Percentiles rank a stretch among this genome's conserved stretches.
Conservation (phyloP, 2,888 invertebrate genomes). For the Lordiphosa andalusiaca region DNA sequence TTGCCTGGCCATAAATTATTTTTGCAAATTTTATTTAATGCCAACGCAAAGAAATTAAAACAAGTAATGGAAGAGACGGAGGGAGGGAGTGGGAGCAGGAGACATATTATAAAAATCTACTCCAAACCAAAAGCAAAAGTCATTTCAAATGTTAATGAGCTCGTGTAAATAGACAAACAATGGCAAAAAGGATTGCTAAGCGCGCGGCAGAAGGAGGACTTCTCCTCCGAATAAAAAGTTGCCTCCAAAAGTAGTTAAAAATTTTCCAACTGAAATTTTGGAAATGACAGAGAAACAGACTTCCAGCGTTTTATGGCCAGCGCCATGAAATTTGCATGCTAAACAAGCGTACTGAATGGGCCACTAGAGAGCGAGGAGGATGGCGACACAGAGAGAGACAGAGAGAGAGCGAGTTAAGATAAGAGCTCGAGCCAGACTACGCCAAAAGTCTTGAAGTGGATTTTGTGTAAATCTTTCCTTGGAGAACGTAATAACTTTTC, state of each 20-base stretch:
- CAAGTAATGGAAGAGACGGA: conserved; percentile 22
- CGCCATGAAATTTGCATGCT: conserved; percentile 68
- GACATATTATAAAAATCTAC: conserved; percentile 6
- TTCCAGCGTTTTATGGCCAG: conserved; percentile 52
- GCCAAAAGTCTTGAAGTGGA: conserved; percentile 7
- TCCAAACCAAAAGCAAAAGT: conserved; percentile 51
- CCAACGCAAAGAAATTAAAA: conserved; percentile 60
- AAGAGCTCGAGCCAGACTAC: not conserved
- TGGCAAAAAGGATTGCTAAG: conserved; percentile 38
- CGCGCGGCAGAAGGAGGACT: too few relatives aligned
- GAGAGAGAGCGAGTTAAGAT: not conserved
- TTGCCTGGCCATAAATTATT: conserved; percentile 56
- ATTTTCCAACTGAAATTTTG: conserved; percentile 68
- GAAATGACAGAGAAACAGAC: conserved; percentile 55
- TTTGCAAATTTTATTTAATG: conserved; percentile 72
- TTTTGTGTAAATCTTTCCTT: conserved; percentile 8
- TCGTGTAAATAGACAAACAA: conserved; percentile 74
- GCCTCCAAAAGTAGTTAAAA: conserved; percentile 65
- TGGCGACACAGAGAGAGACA: conserved; percentile 21
- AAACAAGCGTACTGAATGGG: conserved; percentile 52
- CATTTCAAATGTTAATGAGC: conserved; percentile 75
- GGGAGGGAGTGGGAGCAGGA: not conserved
- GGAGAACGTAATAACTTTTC: conserved; percentile 8
- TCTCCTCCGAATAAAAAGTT: conserved; percentile 3
- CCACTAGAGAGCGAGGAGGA: conserved; percentile 18